Percentiles rank a stretch among this genome's conserved stretches.
phyloP scores from a whole-genome alignment of 1,140 invertebrate species.

The Megalopta genalis region DNA sequence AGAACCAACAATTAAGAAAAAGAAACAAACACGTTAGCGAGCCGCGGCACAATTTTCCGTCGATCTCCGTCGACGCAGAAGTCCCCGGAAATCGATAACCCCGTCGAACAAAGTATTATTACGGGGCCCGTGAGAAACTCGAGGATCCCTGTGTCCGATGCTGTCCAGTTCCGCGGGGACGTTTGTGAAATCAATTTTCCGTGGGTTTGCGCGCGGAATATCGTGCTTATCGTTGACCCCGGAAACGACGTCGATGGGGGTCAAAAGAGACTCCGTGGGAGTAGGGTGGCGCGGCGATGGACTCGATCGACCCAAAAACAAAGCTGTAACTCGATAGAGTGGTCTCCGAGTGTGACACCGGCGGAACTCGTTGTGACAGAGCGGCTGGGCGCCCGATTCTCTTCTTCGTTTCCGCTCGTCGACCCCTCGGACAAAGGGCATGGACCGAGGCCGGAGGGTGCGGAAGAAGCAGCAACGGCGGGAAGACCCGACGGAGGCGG shows the following conservation, averaged over 20 bases:
- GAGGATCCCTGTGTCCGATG: background rate
- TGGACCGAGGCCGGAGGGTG: too few relatives aligned
- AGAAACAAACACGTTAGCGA: too few relatives aligned
- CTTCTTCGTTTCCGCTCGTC: background rate
- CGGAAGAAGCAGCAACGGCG: too few relatives aligned
- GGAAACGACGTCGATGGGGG: conserved; percentile 36
- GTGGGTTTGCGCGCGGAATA: background rate
- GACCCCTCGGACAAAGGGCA: background rate
- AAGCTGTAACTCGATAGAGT: conserved; percentile 70
- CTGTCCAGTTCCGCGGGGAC: conserved; percentile 6
- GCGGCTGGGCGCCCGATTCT: conserved; percentile 5
- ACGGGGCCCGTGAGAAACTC: background rate
- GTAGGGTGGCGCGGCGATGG: conserved; percentile 39
- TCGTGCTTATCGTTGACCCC: conserved; percentile 21
- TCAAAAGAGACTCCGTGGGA: conserved; percentile 15
- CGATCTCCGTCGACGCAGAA: background rate
- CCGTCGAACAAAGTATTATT: conserved; percentile 30
- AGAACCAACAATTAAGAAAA: too few relatives aligned
- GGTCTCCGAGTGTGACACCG: conserved; percentile 47
- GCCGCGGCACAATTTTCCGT: too few relatives aligned
- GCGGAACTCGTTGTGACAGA: conserved; percentile 63
- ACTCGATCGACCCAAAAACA: conserved; percentile 63
- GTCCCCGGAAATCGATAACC: conserved; percentile 20
- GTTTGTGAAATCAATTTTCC: conserved; percentile 41
- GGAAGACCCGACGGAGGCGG: too few relatives aligned